Evolutionary conservation across 2,888 invertebrate species (phyloP).

Genomic region (Desoria tigrina): DNA sequence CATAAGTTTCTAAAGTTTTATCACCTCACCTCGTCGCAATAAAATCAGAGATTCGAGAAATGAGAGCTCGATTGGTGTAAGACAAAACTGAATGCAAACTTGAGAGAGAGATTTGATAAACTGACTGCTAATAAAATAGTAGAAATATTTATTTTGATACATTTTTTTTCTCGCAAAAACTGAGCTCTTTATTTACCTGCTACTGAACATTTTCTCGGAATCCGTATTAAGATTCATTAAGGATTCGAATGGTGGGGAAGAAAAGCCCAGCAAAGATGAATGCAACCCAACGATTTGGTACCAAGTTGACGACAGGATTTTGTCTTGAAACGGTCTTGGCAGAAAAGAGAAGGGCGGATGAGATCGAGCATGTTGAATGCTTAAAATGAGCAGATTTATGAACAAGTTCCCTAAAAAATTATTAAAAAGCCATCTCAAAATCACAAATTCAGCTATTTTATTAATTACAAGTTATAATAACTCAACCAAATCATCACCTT

Average conservation of each 20-base stretch:
- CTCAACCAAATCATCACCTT: neutral
- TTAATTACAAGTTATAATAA: neutral
- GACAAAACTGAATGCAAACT: constrained; percentile 42
- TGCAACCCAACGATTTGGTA: constrained; percentile 50
- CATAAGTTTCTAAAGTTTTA: no score
- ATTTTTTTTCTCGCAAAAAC: neutral
- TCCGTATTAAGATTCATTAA: neutral
- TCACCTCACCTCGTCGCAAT: constrained; percentile 30
- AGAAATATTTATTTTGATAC: neutral
- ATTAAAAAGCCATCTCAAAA: neutral
- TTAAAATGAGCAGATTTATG: constrained; percentile 49
- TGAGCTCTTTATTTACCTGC: neutral
- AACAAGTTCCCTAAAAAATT: constrained; percentile 47
- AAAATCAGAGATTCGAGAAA: constrained; percentile 51
- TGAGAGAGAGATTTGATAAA: constrained; percentile 40
- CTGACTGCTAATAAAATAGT: constrained; percentile 25
- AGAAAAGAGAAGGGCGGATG: constrained; percentile 50
- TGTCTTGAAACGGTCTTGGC: constrained; percentile 44
- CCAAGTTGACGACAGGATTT: constrained; percentile 42
- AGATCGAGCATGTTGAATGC: constrained; percentile 47
- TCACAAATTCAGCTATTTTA: neutral
- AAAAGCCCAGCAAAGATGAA: constrained; percentile 31
- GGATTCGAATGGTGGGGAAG: constrained; percentile 19
- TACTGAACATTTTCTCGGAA: neutral
- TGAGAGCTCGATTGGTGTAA: constrained; percentile 48